Conservation (phyloP, 2,113 vertebrate genomes). For the Lepus timidus region DNA sequence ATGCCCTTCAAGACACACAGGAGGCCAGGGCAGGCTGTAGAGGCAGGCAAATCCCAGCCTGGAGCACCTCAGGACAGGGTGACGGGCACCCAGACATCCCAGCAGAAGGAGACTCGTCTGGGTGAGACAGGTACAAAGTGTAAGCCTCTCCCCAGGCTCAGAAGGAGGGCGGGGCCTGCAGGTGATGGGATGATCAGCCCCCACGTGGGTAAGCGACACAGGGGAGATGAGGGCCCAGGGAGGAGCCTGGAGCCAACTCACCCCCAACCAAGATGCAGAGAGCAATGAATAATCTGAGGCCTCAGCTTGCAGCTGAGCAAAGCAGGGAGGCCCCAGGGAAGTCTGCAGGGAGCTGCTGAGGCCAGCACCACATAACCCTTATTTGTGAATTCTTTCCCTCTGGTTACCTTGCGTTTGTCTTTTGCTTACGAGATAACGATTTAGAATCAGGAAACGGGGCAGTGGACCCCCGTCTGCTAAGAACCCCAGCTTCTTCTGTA, state of each 20-base stretch:
- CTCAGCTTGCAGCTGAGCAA: neutral
- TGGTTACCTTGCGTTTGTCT: neutral
- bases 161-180: neutral
- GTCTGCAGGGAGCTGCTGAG: accelerated
- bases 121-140: neutral
- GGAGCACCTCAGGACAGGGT: neutral
- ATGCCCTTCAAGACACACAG: neutral
- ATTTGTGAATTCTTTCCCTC: too few species aligned
- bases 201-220: neutral
- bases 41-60: neutral
- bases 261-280: neutral
- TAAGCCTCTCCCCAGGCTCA: neutral
- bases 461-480: too few species aligned
- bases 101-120: neutral
- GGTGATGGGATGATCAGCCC: neutral
- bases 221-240: neutral
- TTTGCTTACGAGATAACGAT: neutral
- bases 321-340: neutral
- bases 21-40: neutral
- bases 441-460: neutral
- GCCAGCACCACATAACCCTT: accelerated
- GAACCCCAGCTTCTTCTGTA: neutral
- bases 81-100: too few species aligned
- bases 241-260: accelerated
- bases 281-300: neutral